phyloP scores from a whole-genome alignment of 92 coral and sea anemone species.

The Palythoa heliodiscus region DNA sequence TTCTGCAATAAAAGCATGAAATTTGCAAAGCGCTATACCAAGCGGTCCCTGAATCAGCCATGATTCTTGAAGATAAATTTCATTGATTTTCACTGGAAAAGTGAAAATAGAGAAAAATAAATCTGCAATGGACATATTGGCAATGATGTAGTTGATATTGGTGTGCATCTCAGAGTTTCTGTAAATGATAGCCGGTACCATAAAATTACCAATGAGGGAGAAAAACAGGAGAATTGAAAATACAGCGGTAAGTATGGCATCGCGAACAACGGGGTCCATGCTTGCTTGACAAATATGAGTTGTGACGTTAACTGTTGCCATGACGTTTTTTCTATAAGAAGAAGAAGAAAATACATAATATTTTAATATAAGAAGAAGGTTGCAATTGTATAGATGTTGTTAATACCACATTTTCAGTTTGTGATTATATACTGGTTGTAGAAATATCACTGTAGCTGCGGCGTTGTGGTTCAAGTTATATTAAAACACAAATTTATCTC shows the following conservation, averaged over 20 bases:
- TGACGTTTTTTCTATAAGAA: neutral
- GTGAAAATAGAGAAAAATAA: neutral
- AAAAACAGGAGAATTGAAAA: neutral
- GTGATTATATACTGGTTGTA: too few relatives aligned
- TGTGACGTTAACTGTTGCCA: neutral
- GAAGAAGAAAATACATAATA: neutral
- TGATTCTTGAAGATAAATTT: neutral
- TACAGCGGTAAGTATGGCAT: neutral
- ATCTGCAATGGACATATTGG: constrained; percentile 8
- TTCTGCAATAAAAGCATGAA: neutral
- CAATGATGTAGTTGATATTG: constrained; percentile 7
- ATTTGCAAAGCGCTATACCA: neutral
- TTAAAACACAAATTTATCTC: too few relatives aligned
- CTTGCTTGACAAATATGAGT: neutral
- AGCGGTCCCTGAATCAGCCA: neutral
- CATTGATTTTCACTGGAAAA: neutral
- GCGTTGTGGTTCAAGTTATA: too few relatives aligned
- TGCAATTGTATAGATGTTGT: too few relatives aligned
- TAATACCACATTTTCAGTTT: too few relatives aligned
- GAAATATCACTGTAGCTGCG: too few relatives aligned
- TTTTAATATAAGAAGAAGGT: too few relatives aligned
- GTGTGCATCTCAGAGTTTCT: neutral
- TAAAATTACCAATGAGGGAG: neutral
- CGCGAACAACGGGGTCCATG: neutral
- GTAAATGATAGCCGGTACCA: neutral